Evolutionary conservation across 2,888 invertebrate genomes (phyloP).

Genomic region (Papilio elwesi): DNA sequence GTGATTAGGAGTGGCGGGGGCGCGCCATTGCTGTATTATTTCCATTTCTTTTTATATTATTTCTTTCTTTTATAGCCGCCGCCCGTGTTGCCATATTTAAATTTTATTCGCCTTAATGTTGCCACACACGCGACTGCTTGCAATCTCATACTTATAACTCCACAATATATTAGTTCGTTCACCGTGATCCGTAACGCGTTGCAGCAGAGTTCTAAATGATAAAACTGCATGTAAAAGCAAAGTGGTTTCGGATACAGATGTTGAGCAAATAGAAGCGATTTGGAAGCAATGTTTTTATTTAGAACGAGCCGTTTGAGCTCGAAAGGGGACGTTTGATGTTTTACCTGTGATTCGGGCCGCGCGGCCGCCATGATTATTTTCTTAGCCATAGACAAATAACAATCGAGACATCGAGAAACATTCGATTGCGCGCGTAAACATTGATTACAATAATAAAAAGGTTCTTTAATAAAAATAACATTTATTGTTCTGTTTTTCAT

Average conservation of each 20-base stretch:
- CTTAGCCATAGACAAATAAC: slow-evolving; percentile 38
- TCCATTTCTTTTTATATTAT: slow-evolving; percentile 72
- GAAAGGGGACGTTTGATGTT: slow-evolving; percentile 67
- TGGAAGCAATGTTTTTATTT: slow-evolving; percentile 82
- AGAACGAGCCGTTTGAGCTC: slow-evolving; percentile 73
- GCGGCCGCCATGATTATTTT: slow-evolving; percentile 45
- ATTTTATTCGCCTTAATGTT: slow-evolving; percentile 83
- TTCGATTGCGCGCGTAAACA: slow-evolving; percentile 33
- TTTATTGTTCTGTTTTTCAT: slow-evolving; percentile 21
- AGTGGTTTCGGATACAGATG: slow-evolving; percentile 65
- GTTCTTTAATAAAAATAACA: slow-evolving; percentile 26
- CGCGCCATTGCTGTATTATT: slow-evolving; percentile 59
- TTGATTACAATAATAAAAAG: slow-evolving; percentile 37
- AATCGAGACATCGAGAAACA: slow-evolving; percentile 16
- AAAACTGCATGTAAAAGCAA: slow-evolving; percentile 36
- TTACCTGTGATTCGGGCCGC: slow-evolving; percentile 78
- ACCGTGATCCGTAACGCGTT: slow-evolving; percentile 45
- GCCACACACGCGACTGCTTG: slow-evolving; percentile 78
- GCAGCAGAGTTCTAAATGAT: slow-evolving; percentile 50
- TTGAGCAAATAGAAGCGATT: slow-evolving; percentile 75
- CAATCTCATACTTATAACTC: slow-evolving; percentile 77
- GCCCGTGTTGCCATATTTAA: slow-evolving; percentile 81
- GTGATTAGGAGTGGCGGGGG: slow-evolving; percentile 33
- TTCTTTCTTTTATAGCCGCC: slow-evolving; percentile 73
- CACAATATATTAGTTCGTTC: slow-evolving; percentile 46